Evolutionary conservation across 2,888 invertebrate genomes (phyloP), one percentile per base, ranked within the genome.

Genomic region (Gari tellinella): DNA sequence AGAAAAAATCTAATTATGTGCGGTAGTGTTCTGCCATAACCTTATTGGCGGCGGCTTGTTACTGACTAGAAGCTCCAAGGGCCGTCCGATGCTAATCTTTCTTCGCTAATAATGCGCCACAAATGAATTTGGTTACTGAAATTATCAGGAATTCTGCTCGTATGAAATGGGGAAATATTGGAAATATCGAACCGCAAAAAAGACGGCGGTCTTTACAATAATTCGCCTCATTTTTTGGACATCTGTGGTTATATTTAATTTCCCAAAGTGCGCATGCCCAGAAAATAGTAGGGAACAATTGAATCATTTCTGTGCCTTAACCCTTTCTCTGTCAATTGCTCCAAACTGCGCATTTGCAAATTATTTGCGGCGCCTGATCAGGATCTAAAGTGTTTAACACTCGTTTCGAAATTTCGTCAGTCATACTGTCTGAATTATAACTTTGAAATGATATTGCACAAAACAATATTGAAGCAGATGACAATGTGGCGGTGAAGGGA

Each of bases 51-150:
- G 49, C 49, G 62, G 62, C 65, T 61, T 69, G 69, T 65, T 65
- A 55, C 51, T 65, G 55, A 63, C 67, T 60, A 61, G 72, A 62
- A 38, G 53, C 41, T 46, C 53, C 17, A 51, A 60, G 46, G 43
- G 26, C 23, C 15, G 37, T 46, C 51, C 23, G 61, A 58, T 68
- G 74, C 49, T 61, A 60, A 74, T 64, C 68, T 61, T 60, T 64
- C 60, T 68, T 74, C 68, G 61, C 74, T 57, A 74, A 74, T 74
- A 74, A 74, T 74, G 40, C 57, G 38, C 49, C 51, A 23, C 74
- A 74, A 74, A 74, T 74, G 74, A 74, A 74, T 74, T 74, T 64
- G 74, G 74, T 74, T 74, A 74, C 65, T 14, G 56, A 53, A 74
- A 69, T 74, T 69, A 65, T 69, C 74, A 52, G 64, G 57, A 74